Evolutionary conservation across 2,797 vertebrate species (phyloP).

Genomic region (Clangula hyemalis): DNA sequence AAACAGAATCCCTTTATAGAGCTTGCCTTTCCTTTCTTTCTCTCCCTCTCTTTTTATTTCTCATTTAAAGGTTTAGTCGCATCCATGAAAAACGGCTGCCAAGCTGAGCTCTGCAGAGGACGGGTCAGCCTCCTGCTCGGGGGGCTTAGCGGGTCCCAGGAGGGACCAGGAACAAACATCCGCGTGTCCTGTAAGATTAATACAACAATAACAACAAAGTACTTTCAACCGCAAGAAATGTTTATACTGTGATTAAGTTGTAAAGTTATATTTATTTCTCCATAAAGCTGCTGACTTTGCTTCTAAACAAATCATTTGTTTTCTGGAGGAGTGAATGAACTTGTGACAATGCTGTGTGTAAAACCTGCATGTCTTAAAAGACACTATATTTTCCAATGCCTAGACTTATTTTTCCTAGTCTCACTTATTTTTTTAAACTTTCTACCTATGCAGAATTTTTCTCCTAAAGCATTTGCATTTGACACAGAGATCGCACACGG

Average conservation of each 20-base stretch:
- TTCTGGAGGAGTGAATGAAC: constrained; percentile 59
- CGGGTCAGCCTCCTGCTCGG: not conserved
- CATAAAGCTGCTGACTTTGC: constrained; percentile 64
- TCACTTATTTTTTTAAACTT: constrained; percentile 71
- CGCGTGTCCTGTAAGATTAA: constrained; percentile 64
- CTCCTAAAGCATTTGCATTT: not conserved
- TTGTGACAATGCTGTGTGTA: constrained; percentile 11
- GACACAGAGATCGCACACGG: not conserved
- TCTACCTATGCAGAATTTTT: constrained; percentile 54
- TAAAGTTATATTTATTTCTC: constrained; percentile 74
- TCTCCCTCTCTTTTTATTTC: not conserved
- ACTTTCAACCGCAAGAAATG: constrained; percentile 33
- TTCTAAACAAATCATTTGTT: constrained; percentile 59
- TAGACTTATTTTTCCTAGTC: constrained; percentile 9
- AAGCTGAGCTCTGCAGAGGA: not conserved
- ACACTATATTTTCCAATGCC: not conserved
- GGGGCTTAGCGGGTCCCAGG: constrained; percentile 15
- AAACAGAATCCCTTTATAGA: not conserved
- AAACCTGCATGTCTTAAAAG: constrained; percentile 27
- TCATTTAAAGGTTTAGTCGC: constrained; percentile 1
- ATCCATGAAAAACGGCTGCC: constrained; percentile 28
- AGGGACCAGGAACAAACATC: constrained; percentile 41
- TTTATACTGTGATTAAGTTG: constrained; percentile 63
- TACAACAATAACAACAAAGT: constrained; percentile 60
- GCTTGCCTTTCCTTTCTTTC: not conserved